A percentile compares a stretch with the other conserved stretches of the same genome.
These are phyloP conservation scores for Pseudomyrmex concolor DNA, from an alignment of 1,140 invertebrate genomes.

Conservation along the genomic window DNA sequence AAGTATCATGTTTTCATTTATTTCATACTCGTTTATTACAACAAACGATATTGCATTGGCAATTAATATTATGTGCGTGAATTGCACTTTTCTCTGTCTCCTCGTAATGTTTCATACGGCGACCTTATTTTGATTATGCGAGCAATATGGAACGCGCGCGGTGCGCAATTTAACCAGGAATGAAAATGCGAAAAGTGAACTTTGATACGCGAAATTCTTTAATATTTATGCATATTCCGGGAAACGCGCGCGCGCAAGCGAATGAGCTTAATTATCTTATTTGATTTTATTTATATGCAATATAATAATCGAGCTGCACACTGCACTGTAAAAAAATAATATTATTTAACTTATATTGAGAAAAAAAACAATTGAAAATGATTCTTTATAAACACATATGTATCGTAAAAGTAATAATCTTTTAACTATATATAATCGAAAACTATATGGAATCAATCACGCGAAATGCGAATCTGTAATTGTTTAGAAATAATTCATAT, in stretches of 20 bases:
- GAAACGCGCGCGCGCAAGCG: too few species aligned
- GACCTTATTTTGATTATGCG: constrained; percentile 35
- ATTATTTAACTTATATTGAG: too few species aligned
- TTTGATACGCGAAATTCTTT: constrained; percentile 35
- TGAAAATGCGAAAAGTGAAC: constrained; percentile 31
- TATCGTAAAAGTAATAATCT: background rate
- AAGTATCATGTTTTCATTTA: constrained; percentile 53
- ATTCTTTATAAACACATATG: background rate
- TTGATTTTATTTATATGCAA: constrained; percentile 2
- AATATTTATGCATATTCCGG: constrained; percentile 32
- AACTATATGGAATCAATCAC: background rate
- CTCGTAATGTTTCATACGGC: background rate
- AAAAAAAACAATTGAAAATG: too few species aligned
- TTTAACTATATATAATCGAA: background rate
- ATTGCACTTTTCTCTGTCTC: background rate
- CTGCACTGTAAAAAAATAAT: too few species aligned
- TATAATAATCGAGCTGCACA: constrained; percentile 8
- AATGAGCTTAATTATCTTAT: constrained; percentile 1
- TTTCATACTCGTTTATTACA: constrained; percentile 48
- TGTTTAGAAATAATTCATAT: constrained; percentile 8
- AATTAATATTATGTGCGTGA: constrained; percentile 54
- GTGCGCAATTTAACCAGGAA: constrained; percentile 36
- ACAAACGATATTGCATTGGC: constrained; percentile 38
- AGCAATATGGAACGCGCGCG: constrained; percentile 1
- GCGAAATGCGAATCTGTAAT: background rate